Evolutionary conservation across 1,140 invertebrate genomes (phyloP).

Genomic region (Bombus waltoni): DNA sequence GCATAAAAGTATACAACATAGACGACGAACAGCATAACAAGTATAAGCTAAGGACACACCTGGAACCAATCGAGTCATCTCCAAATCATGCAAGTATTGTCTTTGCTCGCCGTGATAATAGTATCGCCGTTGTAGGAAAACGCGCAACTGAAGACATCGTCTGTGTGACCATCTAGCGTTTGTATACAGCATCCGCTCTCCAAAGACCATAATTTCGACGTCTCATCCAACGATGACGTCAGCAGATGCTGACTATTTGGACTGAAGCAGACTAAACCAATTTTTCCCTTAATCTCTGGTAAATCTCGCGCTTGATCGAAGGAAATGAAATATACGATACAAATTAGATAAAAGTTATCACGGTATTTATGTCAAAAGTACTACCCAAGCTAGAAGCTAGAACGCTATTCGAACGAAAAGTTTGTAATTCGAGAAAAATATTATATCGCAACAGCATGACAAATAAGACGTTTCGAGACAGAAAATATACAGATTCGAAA

Average conservation of each 20-base stretch:
- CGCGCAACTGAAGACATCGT: constrained; percentile 91
- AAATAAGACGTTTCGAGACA: no score
- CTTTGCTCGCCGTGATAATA: constrained; percentile 90
- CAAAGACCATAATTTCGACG: constrained; percentile 89
- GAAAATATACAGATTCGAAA: no score
- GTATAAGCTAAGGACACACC: constrained; percentile 71
- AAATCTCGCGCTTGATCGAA: not conserved
- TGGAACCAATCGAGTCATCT: constrained; percentile 88
- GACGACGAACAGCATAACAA: constrained; percentile 67
- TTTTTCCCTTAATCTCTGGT: not conserved
- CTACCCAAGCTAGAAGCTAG: no score
- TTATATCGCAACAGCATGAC: no score
- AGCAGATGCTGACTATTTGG: constrained; percentile 88
- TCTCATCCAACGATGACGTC: constrained; percentile 89
- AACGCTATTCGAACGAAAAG: no score
- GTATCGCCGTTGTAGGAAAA: constrained; percentile 91
- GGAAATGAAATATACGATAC: no score
- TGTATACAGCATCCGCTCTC: constrained; percentile 87
- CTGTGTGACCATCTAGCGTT: constrained; percentile 88
- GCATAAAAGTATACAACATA: constrained; percentile 72
- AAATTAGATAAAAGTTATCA: no score
- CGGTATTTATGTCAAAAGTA: no score
- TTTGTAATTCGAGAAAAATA: no score
- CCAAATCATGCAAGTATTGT: constrained; percentile 88
- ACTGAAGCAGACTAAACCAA: constrained; percentile 89